Base-by-base conservation (phyloP, 2,888 invertebrate species). In the Parnassius orleans region DNA sequence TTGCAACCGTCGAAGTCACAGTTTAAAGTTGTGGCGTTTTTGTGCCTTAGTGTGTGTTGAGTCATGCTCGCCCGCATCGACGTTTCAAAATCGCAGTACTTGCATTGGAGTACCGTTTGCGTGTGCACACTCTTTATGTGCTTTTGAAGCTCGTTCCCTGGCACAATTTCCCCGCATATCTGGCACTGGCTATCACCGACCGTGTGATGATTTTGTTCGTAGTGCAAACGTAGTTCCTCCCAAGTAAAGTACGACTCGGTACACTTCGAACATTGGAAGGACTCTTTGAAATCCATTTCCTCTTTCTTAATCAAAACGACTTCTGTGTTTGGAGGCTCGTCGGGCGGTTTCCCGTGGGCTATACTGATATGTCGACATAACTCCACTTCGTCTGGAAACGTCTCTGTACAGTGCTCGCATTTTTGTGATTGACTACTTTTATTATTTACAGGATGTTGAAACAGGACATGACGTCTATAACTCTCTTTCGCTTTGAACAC, bases 401-500 rank as follows among this genome's bases (percentile, higher is more conserved):
- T 78, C 48, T 84, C 83, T 0, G 75, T 60, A 57, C 91, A 91
- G 2, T 85, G 77, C 1, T 86, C 85, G 65, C 91, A 91, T 41
- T 80, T 79, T 56, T 89, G 87, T 44, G 70, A 63, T 7, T 80
- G 73, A 2, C 59, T 66, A 0, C 66, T 67, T 0, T 68, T 42
- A 48, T 67, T 68, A 12, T 72, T 71, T 0, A 63, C 65, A 0
- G 83, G 78, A 66, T 91, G 91, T 68, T 88, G 87, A n/a, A 84
- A 75, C 10, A 84, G 63, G 9, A 90, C 69, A 65, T 91, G 91
- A 0, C 87, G 75, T 57, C 85, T 71, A 53, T 87, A 88, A 74
- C 86, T 87, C 65, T 90, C 90, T 61, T 85, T 90, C 0, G 84
- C 81, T 75, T 85, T 87, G 54, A 90, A 90, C 1, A 79, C 70